phyloP scores from a whole-genome alignment of 2,797 vertebrate species.

The Dryobates pubescens region DNA sequence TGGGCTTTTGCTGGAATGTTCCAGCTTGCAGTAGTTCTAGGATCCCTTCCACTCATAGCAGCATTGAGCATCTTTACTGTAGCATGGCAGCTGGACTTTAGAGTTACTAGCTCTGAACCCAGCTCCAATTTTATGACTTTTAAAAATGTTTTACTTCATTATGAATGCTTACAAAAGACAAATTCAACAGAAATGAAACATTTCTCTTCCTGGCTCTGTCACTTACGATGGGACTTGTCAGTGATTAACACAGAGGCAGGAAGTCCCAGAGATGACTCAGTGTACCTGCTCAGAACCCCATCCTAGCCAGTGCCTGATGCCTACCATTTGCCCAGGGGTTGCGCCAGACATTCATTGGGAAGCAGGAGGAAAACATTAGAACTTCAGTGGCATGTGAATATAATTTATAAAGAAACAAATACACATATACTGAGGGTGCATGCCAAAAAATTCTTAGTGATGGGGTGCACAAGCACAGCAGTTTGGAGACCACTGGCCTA shows the following conservation, averaged over 20 bases:
- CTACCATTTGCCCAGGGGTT: not conserved
- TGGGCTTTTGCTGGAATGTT: not conserved
- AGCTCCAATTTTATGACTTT: not conserved
- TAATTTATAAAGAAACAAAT: not conserved
- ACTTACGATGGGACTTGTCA: not conserved
- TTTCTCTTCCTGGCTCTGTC: not conserved
- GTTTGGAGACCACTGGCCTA: not conserved
- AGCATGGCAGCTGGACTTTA: not conserved
- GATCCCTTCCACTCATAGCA: not conserved
- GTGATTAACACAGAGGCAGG: not conserved
- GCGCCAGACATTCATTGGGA: not conserved
- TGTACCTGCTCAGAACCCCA: not conserved
- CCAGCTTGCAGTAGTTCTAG: not conserved
- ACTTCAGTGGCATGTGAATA: not conserved
- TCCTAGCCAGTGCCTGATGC: not conserved
- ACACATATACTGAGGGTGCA: too few species aligned
- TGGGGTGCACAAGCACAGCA: not conserved
- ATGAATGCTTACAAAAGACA: not conserved
- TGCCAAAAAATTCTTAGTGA: not conserved
- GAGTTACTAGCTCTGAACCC: not conserved
- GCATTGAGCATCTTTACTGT: not conserved
- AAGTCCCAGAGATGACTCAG: not conserved
- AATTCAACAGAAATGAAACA: not conserved
- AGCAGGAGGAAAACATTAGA: not conserved
- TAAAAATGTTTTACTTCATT: not conserved